phyloP scores from a whole-genome alignment of 1,140 invertebrate genomes.

The Drosophila kepulauana region DNA sequence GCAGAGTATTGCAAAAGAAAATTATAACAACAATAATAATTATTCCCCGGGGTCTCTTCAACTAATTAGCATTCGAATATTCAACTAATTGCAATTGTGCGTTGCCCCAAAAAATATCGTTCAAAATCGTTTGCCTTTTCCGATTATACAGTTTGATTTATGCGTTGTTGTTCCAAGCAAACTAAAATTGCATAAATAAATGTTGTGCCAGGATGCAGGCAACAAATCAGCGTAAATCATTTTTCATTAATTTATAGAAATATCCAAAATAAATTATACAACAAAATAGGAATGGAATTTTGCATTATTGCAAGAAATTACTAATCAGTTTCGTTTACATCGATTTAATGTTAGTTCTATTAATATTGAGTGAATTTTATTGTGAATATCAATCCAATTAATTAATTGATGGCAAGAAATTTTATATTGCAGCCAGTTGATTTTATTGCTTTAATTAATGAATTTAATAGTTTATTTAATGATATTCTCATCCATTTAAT shows the following conservation, averaged over 20 bases:
- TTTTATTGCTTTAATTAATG: too few species aligned
- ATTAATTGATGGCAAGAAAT: neutral
- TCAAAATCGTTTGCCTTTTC: neutral
- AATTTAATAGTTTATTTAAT: neutral
- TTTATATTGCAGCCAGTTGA: too few species aligned
- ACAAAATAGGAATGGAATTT: constrained; percentile 1
- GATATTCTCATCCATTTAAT: too few species aligned
- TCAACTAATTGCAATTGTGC: constrained; percentile 58
- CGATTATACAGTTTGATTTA: constrained; percentile 32
- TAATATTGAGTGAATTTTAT: neutral
- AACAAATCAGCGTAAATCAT: constrained; percentile 52
- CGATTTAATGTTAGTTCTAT: neutral
- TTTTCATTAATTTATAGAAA: constrained; percentile 47
- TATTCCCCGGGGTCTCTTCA: constrained; percentile 12
- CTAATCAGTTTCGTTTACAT: neutral
- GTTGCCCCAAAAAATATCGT: constrained; percentile 8
- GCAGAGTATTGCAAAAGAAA: neutral
- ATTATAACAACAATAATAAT: constrained; percentile 42
- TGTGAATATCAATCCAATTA: neutral
- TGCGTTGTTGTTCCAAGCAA: neutral
- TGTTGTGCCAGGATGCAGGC: constrained; percentile 15
- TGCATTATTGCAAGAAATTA: neutral
- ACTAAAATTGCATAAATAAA: constrained; percentile 15
- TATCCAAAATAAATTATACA: constrained; percentile 7
- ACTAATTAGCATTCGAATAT: constrained; percentile 62